These are phyloP conservation scores for Adelosebastes latens DNA, from an alignment of 2,797 vertebrate genomes.

Conservation along the genomic window DNA sequence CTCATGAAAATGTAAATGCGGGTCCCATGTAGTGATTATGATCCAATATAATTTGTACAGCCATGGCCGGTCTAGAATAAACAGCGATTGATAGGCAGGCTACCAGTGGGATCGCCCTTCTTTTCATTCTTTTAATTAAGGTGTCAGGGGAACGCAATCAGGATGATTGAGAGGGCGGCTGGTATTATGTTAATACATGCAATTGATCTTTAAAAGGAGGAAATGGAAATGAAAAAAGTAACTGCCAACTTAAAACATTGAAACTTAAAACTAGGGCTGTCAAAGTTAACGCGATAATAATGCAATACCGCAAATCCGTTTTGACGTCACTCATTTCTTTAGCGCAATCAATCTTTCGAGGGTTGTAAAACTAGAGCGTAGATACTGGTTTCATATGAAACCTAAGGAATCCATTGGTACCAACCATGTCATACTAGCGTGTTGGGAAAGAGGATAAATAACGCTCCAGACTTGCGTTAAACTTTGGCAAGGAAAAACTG, in stretches of 20 bases:
- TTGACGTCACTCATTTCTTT: background rate
- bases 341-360: background rate
- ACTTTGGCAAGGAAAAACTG: no score
- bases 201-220: constrained; percentile 3
- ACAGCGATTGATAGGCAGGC: constrained; percentile 14
- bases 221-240: background rate
- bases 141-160: constrained; percentile 24
- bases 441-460: no score
- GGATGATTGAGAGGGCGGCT: constrained; percentile 23
- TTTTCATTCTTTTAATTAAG: constrained; percentile 45
- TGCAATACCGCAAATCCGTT: background rate
- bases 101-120: background rate
- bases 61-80: constrained; percentile 10
- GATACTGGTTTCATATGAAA: no score
- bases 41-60: constrained; percentile 46
- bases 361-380: background rate
- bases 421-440: no score
- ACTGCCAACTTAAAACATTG: background rate
- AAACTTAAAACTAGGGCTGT: background rate
- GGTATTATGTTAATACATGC: constrained; percentile 5
- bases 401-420: no score
- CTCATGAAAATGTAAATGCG: constrained; percentile 63
- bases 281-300: background rate
- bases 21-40: constrained; percentile 34
- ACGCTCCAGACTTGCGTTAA: no score